Percentiles rank a stretch among this genome's conserved stretches.
Conservation (phyloP, 1,140 invertebrate species). For the Sarcophaga peregrina region DNA sequence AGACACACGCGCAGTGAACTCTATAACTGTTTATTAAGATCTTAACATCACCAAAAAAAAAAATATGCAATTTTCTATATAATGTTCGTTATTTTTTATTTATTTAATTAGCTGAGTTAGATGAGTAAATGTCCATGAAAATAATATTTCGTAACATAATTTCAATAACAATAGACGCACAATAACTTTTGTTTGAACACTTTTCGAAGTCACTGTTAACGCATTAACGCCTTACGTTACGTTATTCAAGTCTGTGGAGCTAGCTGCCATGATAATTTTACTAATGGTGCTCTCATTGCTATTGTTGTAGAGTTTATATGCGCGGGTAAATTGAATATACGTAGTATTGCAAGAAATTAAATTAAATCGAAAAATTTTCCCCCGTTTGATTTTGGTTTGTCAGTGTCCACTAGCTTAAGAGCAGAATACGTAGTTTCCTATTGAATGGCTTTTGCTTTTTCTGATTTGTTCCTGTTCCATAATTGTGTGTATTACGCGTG, state of each 20-base stretch:
- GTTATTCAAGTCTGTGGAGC: conserved; percentile 20
- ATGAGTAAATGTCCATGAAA: too few relatives aligned
- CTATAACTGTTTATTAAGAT: too few relatives aligned
- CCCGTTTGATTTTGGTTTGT: not conserved
- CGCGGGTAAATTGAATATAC: conserved; percentile 64
- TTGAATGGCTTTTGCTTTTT: conserved; percentile 17
- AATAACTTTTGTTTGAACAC: too few relatives aligned
- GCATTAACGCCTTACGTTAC: conserved; percentile 16
- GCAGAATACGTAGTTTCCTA: not conserved
- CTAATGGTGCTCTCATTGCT: not conserved
- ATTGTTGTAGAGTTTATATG: conserved; percentile 44
- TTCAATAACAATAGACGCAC: too few relatives aligned
- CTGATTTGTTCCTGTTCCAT: not conserved
- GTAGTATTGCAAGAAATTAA: conserved; percentile 65
- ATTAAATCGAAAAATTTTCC: conserved; percentile 51
- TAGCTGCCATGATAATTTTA: not conserved
- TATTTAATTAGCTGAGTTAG: too few relatives aligned
- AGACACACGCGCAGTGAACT: too few relatives aligned
- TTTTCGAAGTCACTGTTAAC: too few relatives aligned
- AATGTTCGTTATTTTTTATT: too few relatives aligned
- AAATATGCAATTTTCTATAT: too few relatives aligned
- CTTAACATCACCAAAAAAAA: too few relatives aligned
- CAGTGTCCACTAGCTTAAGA: not conserved
- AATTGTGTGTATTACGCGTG: not conserved
- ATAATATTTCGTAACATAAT: too few relatives aligned